Evolutionary conservation across 1,140 invertebrate species (phyloP).

Genomic region (Cepaea nemoralis): DNA sequence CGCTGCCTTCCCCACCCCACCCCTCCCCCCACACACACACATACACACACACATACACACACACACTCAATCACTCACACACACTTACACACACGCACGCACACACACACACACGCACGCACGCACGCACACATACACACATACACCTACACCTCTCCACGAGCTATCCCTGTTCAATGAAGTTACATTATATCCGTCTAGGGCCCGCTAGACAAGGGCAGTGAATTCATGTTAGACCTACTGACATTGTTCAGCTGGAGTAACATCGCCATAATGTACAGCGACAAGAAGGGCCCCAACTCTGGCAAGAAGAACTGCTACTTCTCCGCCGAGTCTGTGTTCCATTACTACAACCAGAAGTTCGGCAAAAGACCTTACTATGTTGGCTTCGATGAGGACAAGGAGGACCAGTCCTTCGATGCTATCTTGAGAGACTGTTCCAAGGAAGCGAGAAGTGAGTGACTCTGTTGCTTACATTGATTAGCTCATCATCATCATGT

Average conservation of each 20-base stretch:
- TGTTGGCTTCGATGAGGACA: slow-evolving; percentile 37
- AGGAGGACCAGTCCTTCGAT: neutral
- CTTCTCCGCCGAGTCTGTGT: slow-evolving; percentile 51
- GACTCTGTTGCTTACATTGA: too few relatives aligned
- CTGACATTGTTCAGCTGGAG: slow-evolving; percentile 49
- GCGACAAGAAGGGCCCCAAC: slow-evolving; percentile 38
- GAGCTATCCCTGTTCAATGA: too few relatives aligned
- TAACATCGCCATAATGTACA: slow-evolving; percentile 47
- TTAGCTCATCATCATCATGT: too few relatives aligned
- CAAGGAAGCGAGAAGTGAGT: slow-evolving; percentile 48
- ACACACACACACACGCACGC: too few relatives aligned
- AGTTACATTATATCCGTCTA: neutral
- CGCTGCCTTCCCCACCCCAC: too few relatives aligned
- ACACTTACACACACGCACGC: too few relatives aligned
- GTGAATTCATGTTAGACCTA: slow-evolving; percentile 45
- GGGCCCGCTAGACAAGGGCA: slow-evolving; percentile 48
- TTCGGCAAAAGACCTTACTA: slow-evolving; percentile 22
- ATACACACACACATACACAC: too few relatives aligned
- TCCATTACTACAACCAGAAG: slow-evolving; percentile 40
- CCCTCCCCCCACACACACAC: too few relatives aligned
- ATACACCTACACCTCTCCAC: too few relatives aligned
- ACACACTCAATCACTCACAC: too few relatives aligned
- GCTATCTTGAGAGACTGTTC: slow-evolving; percentile 35
- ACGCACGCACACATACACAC: too few relatives aligned
- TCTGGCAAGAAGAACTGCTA: slow-evolving; percentile 48